Evolutionary conservation across 2,113 vertebrate genomes (phyloP).

Genomic region (Ondatra zibethicus): DNA sequence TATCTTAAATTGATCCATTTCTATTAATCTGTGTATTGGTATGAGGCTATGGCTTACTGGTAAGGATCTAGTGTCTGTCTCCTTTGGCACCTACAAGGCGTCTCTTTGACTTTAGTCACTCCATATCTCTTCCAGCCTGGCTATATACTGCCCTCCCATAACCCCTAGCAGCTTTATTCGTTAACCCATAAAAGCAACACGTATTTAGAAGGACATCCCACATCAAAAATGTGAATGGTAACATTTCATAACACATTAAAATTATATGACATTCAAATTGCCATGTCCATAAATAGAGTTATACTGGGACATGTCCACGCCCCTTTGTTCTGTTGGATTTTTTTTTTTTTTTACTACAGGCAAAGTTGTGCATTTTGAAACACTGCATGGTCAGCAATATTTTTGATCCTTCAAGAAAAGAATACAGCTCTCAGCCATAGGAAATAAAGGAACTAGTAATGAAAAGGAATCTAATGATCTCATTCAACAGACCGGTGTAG

Average conservation of each 20-base stretch:
- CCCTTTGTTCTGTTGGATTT: not conserved
- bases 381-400: not conserved
- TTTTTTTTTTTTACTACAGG: not conserved
- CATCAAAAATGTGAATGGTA: not conserved
- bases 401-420: not conserved
- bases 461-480: not conserved
- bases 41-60: too few relatives aligned
- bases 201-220: too few relatives aligned
- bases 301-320: not conserved
- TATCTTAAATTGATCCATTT: too few relatives aligned
- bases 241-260: not conserved
- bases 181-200: too few relatives aligned
- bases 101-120: too few relatives aligned
- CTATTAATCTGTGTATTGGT: too few relatives aligned
- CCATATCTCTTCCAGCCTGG: too few relatives aligned
- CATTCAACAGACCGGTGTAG: not conserved
- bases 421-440: not conserved
- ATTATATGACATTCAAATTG: not conserved
- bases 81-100: too few relatives aligned
- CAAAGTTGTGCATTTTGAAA: not conserved
- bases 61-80: too few relatives aligned
- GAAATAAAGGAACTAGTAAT: not conserved
- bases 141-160: too few relatives aligned
- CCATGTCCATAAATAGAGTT: not conserved
- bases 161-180: too few relatives aligned